Evolutionary conservation across 2,113 vertebrate species (phyloP), one percentile per base, ranked within the genome.

Genomic region (Hoplias malabaricus): DNA sequence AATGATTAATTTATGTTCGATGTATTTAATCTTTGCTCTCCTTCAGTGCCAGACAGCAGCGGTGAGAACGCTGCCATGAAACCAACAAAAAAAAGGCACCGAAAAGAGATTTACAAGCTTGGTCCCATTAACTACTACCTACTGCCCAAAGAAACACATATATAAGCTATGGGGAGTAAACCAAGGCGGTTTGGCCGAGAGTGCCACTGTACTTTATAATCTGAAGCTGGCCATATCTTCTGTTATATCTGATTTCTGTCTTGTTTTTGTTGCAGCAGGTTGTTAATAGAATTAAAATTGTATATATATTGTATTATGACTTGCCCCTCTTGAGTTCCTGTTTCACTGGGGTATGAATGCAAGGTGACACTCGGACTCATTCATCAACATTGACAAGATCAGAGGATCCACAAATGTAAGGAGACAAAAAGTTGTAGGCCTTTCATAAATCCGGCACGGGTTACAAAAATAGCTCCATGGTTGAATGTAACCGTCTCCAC

Each of bases 131-230:
- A 71, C 25, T 73, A 11, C 69, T 25, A 68, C 74, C 61, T 33
- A 65, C 53, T 59, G 21, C 42, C 42, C 46, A 76, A 57, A 76
- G 34, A 79, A 66, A 54, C 31, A 54, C 29, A 73, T 25, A 72
- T 42, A 53, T 46, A 42, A 66, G 33, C 73, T 62, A 40, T 42
- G 46, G 73, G 62, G 31, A 73, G 42, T 36, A 59, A 72, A 72
- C 7, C 19, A 34, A 25, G 61, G 73, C 33, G 31, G 69, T 73
- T 77, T 77, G 25, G 74, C 62, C 50, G 72, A 6, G 25, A 43
- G 59, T 34, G 25, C 23, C 42, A 48, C 12, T 46, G 6, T 36
- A 65, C 57, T 14, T 11, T 19, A 56, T 72, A 71, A 48, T 33
- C 40, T 67, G 27, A 27, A 8, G 19, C 50, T 36, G 53, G 57